Percentiles rank a stretch among this genome's conserved stretches.
Evolutionary conservation across 2,797 vertebrate genomes (phyloP).

Genomic region (Pantherophis alleghaniensis): DNA sequence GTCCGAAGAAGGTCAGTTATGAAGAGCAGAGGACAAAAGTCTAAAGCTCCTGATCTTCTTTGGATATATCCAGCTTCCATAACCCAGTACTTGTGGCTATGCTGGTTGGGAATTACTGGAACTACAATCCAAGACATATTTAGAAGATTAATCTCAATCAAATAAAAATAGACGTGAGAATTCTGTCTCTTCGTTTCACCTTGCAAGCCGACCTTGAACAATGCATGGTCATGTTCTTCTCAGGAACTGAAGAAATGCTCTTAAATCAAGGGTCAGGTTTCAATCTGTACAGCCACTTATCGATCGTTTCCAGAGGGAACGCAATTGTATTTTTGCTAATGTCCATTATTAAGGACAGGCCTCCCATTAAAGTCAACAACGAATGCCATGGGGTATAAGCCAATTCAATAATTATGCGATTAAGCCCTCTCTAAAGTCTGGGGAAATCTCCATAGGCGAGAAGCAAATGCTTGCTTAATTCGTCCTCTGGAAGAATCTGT

Average conservation of each 20-base stretch:
- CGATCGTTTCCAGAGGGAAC: background rate
- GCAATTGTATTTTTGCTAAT: background rate
- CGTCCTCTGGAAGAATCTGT: background rate
- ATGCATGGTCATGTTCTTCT: background rate
- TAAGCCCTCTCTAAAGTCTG: background rate
- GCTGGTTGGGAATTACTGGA: background rate
- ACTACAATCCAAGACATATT: background rate
- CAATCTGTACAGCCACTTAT: background rate
- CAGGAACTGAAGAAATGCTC: background rate
- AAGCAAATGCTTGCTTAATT: background rate
- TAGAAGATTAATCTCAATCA: background rate
- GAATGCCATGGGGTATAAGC: background rate
- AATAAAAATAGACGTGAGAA: background rate
- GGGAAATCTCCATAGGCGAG: background rate
- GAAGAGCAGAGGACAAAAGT: background rate
- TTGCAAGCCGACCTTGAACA: background rate
- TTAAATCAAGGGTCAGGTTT: background rate
- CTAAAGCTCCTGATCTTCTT: background rate
- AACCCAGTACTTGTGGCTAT: background rate
- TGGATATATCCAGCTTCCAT: background rate
- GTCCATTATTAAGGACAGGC: background rate
- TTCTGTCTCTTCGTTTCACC: background rate
- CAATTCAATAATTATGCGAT: background rate
- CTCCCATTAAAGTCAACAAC: background rate
- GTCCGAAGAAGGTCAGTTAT: background rate